These are phyloP conservation scores for Eumerus sabulonum DNA, from an alignment of 2,888 invertebrate genomes.

Conservation along the genomic window DNA sequence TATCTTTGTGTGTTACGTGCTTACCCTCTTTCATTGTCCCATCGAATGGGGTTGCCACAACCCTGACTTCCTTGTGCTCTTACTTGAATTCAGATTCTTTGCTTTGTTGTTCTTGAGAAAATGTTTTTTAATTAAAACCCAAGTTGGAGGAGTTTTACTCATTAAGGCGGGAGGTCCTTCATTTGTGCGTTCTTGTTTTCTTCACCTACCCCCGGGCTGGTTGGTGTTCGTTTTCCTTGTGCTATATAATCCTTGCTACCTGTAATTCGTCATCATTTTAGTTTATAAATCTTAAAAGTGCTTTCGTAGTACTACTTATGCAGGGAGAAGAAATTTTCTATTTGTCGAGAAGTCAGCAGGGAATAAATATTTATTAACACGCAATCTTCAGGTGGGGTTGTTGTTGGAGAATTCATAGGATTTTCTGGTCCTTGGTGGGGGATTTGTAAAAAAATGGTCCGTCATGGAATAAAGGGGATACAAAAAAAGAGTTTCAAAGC, in stretches of 20 bases:
- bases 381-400: conserved; percentile 12
- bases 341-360: conserved; percentile 26
- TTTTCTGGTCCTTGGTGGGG: conserved; percentile 36
- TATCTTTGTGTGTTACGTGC: conserved; percentile 57
- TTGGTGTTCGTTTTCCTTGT: conserved; percentile 21
- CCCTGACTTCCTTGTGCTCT: background rate
- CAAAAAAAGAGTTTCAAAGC: too few species aligned
- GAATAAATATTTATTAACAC: conserved; percentile 53
- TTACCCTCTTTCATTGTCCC: conserved; percentile 55
- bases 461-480: too few species aligned
- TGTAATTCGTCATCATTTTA: conserved; percentile 58
- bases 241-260: conserved; percentile 5
- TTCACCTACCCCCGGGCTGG: background rate
- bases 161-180: conserved; percentile 49
- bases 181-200: conserved; percentile 3
- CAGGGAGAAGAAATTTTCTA: conserved; percentile 6
- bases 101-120: conserved; percentile 12
- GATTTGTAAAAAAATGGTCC: background rate
- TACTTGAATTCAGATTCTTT: background rate
- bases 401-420: conserved; percentile 9
- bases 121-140: conserved; percentile 65
- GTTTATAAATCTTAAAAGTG: conserved; percentile 35
- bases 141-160: conserved; percentile 60
- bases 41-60: conserved; percentile 59
- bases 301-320: conserved; percentile 26